Percentiles rank a stretch among this genome's conserved stretches.
These are phyloP conservation scores for Ochotona princeps DNA, from an alignment of 2,113 vertebrate species.

Conservation along the genomic window DNA sequence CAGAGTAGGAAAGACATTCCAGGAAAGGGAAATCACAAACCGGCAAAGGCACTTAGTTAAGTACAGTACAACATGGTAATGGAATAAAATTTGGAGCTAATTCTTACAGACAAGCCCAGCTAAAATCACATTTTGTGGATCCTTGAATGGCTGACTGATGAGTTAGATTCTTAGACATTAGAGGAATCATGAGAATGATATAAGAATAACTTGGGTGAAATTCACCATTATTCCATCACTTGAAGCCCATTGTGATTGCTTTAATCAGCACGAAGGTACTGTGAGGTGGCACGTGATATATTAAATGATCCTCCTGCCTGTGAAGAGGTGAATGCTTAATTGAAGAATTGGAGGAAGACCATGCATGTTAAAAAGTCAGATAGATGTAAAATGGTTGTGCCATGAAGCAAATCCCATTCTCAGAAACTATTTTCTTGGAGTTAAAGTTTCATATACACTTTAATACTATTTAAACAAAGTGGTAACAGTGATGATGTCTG, in stretches of 20 bases:
- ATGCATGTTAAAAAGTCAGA: background rate
- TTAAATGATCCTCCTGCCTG: background rate
- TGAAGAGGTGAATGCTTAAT: background rate
- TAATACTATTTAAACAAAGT: slow-evolving; percentile 4
- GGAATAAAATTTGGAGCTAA: background rate
- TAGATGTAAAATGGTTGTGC: background rate
- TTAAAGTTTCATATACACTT: slow-evolving; percentile 8
- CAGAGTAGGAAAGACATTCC: background rate
- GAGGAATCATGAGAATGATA: background rate
- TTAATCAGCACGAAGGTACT: background rate
- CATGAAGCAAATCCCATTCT: slow-evolving; percentile 5
- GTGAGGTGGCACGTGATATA: background rate
- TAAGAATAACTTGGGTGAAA: background rate
- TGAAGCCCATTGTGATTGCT: background rate
- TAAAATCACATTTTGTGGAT: slow-evolving; percentile 5
- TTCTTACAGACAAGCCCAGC: background rate
- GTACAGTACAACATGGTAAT: background rate
- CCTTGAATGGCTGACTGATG: background rate
- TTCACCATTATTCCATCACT: background rate
- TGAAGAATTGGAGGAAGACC: background rate
- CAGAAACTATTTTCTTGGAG: slow-evolving; percentile 31
- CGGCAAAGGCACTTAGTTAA: background rate
- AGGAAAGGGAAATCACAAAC: background rate
- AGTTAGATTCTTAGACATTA: background rate
- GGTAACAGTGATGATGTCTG: background rate